Evolutionary conservation across 1,140 invertebrate genomes (phyloP).

Genomic region (Lepidurus couesii): DNA sequence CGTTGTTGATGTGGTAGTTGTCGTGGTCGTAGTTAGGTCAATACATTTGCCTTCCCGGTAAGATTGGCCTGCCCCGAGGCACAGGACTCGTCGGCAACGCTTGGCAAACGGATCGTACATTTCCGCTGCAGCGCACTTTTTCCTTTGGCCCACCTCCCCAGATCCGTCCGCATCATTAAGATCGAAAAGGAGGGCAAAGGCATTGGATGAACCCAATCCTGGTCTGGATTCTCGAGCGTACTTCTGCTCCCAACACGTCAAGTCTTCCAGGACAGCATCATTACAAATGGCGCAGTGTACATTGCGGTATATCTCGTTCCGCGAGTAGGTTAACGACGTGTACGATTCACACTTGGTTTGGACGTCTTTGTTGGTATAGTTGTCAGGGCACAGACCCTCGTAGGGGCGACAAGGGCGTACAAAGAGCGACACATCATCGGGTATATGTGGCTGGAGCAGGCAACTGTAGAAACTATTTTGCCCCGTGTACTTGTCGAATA

Average conservation of each 20-base stretch:
- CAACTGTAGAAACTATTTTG: slow-evolving; percentile 39
- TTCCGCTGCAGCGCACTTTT: slow-evolving; percentile 42
- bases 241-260: slow-evolving; percentile 37
- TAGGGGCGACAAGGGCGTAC: slow-evolving; percentile 41
- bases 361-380: slow-evolving; percentile 43
- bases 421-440: slow-evolving; percentile 40
- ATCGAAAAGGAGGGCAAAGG: slow-evolving; percentile 53
- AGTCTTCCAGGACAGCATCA: slow-evolving; percentile 41
- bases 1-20: slow-evolving; percentile 30
- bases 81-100: slow-evolving; percentile 47
- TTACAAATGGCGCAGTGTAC: slow-evolving; percentile 56
- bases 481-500: slow-evolving; percentile 36
- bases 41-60: slow-evolving; percentile 40
- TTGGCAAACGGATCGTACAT: slow-evolving; percentile 53
- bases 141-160: slow-evolving; percentile 43
- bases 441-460: slow-evolving; percentile 42
- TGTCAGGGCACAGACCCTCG: slow-evolving; percentile 41
- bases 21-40: slow-evolving; percentile 33
- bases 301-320: slow-evolving; percentile 49
- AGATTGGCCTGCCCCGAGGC: slow-evolving; percentile 38
- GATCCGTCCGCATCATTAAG: slow-evolving; percentile 42
- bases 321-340: slow-evolving; percentile 46
- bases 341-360: slow-evolving; percentile 43
- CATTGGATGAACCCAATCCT: slow-evolving; percentile 45
- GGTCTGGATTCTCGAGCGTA: slow-evolving; percentile 36